Base-by-base conservation (phyloP, 2,797 vertebrate genomes). In the Sternotherus odoratus region DNA sequence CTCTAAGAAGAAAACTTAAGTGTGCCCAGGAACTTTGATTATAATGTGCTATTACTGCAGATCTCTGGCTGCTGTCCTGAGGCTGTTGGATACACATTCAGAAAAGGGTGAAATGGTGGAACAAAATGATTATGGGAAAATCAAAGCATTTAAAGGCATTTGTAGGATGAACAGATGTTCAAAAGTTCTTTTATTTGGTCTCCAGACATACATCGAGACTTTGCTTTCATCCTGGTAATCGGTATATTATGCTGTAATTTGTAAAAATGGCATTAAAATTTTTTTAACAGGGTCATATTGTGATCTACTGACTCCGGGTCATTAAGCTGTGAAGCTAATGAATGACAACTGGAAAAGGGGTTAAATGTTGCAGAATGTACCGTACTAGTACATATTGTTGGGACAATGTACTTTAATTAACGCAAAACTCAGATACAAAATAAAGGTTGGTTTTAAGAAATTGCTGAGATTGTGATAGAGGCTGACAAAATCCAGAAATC, bases 191-290 rank as follows among this genome's bases (percentile, higher is more conserved):
- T 95, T 95, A 91, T 97, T 97, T 97, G 95, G 95, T 97, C 97
- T 97, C 96, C 97, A 97, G 97, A 97, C 94, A 87, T 96, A 96
- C 77, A 1, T 82, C 75, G 94, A 97, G 96, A 93, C 96, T 96
- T 96, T 91, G 88, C 96, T 97, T 98, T 98, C 95, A 97, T 98
- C 97, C 97, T 82, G 3, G 5, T 97, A 97, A 98, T 97, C 92
- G 82, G 97, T 95, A 94, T 96, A 97, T 97, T 98, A 96, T 96
- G 95, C 95, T 97, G 95, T 96, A 97, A 98, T 98, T 98, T 97
- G 95, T 97, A 96, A 96, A 98, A 97, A 96, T 95, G 95, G 96
- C 97, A 97, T 97, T 98, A 96, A 97, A 96, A 95, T 95, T 96
- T 95, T 97, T 97, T 96, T 97, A 97, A 91, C 90, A 91, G 94